phyloP scores from a whole-genome alignment of 2,888 invertebrate species.

The Argyra leucocephala region DNA sequence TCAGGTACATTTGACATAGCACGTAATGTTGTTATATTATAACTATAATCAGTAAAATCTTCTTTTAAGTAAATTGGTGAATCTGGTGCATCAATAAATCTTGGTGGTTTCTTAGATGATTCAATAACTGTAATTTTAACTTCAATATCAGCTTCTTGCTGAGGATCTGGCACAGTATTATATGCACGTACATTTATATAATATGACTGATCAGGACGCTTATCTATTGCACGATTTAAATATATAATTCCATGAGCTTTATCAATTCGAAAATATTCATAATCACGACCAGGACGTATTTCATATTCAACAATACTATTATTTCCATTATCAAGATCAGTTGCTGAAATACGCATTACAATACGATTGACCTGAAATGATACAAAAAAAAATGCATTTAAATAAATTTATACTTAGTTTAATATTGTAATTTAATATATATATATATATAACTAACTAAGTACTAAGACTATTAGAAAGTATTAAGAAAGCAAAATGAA shows the following conservation, averaged over 20 bases:
- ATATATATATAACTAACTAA: too few relatives aligned
- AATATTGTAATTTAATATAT: too few relatives aligned
- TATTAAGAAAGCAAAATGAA: too few relatives aligned
- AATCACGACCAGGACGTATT: constrained; percentile 44
- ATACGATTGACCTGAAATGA: constrained; percentile 45
- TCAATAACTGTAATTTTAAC: constrained; percentile 77
- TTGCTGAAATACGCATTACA: constrained; percentile 84
- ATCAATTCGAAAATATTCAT: constrained; percentile 71
- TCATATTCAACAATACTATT: constrained; percentile 75
- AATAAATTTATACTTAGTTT: too few relatives aligned
- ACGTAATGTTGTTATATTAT: constrained; percentile 58
- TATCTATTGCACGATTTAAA: constrained; percentile 44
- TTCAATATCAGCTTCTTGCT: constrained; percentile 59
- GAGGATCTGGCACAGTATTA: constrained; percentile 37
- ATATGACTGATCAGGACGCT: constrained; percentile 38
- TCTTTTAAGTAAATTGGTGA: constrained; percentile 57
- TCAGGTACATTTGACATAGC: constrained; percentile 72
- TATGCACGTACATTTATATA: constrained; percentile 41
- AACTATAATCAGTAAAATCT: constrained; percentile 62
- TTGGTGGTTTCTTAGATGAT: constrained; percentile 76
- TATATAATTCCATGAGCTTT: constrained; percentile 74
- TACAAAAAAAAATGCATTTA: constrained; percentile 17
- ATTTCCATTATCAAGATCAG: constrained; percentile 83
- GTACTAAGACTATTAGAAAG: too few relatives aligned
- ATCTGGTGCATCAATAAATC: constrained; percentile 52